Conservation (phyloP, 2,888 invertebrate species). For the Drosophila maculinotata region DNA sequence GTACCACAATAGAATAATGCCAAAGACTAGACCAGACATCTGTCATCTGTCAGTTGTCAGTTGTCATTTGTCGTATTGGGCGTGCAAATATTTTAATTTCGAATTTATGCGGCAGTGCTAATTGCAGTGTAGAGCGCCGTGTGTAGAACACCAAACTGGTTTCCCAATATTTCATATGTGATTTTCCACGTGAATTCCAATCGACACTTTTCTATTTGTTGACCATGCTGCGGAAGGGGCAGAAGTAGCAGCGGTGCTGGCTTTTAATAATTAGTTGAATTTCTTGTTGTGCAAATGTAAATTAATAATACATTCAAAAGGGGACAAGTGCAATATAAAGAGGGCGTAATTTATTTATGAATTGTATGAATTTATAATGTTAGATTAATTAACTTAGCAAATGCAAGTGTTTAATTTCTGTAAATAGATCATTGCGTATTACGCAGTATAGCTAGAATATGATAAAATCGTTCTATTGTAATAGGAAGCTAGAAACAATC, state of each 20-base stretch:
- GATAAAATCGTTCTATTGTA: neutral
- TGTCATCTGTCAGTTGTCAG: constrained; percentile 47
- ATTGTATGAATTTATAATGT: constrained; percentile 7
- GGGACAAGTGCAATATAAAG: neutral
- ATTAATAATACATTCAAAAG: constrained; percentile 8
- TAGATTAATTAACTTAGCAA: constrained; percentile 6
- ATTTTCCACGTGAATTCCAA: constrained; percentile 45
- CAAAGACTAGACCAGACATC: constrained; percentile 17
- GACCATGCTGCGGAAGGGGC: neutral
- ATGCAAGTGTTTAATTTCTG: constrained; percentile 33
- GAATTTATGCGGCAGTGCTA: constrained; percentile 57
- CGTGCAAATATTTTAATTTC: constrained; percentile 70
- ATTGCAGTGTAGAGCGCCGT: constrained; percentile 39
- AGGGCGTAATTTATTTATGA: constrained; percentile 16
- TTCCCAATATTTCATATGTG: constrained; percentile 48
- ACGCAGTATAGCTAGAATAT: neutral
- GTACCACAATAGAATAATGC: constrained; percentile 15
- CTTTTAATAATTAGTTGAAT: constrained; percentile 19
- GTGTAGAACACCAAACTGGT: constrained; percentile 64
- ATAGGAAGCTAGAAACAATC: neutral
- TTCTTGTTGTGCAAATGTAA: constrained; percentile 39
- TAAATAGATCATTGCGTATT: constrained; percentile 21
- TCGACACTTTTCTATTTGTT: constrained; percentile 20
- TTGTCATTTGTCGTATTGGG: constrained; percentile 40
- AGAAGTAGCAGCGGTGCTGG: neutral